Percentiles rank a stretch among this genome's conserved stretches.
Conservation (phyloP, 2,113 vertebrate genomes). For the Excalfactoria chinensis region DNA sequence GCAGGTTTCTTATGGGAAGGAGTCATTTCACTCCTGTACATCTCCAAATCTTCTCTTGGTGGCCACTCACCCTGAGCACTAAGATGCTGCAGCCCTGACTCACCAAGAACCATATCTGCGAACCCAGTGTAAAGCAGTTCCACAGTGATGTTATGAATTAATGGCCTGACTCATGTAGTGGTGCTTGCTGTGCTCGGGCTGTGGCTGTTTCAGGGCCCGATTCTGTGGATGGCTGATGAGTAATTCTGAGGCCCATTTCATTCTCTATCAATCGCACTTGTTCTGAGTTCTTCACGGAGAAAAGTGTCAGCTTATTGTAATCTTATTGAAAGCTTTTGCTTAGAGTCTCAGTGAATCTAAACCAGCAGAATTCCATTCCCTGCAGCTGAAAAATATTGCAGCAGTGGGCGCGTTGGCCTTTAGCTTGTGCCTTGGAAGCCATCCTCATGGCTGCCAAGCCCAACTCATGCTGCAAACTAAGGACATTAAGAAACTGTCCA, state of each 20-base stretch:
- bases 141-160: not conserved
- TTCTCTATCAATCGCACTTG: not conserved
- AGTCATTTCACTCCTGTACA: not conserved
- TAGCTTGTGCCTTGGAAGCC: not conserved
- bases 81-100: not conserved
- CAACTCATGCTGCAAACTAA: not conserved
- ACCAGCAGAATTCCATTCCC: not conserved
- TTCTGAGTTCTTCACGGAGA: not conserved
- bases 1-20: not conserved
- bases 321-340: not conserved
- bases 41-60: not conserved
- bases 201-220: not conserved
- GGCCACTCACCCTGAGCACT: not conserved
- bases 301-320: not conserved
- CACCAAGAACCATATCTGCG: not conserved
- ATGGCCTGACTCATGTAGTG: not conserved
- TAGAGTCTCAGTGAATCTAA: not conserved
- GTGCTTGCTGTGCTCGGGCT: not conserved
- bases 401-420: fast-evolving
- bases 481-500: not conserved
- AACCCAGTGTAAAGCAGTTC: not conserved
- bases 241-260: not conserved
- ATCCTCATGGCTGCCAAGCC: not conserved
- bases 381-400: not conserved
- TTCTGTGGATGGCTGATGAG: not conserved